phyloP scores from a whole-genome alignment of 1,140 invertebrate genomes.

The Radopholus similis region DNA sequence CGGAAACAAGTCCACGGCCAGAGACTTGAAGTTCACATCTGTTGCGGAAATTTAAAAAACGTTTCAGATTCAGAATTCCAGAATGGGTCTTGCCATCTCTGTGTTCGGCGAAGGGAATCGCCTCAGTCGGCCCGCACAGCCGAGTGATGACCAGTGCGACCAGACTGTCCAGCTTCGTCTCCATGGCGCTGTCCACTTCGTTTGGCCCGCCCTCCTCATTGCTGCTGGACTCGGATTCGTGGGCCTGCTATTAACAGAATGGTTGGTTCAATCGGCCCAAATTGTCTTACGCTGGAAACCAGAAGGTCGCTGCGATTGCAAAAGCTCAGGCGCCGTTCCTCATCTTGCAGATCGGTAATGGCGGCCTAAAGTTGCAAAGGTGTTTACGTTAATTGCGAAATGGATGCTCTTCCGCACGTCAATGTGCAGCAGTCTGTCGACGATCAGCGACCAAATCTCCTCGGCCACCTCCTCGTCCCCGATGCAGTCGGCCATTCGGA shows the following conservation, averaged over 20 bases:
- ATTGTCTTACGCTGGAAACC: not conserved
- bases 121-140: not conserved
- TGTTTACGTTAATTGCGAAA: not conserved
- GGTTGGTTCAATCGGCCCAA: not conserved
- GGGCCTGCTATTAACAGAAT: no score
- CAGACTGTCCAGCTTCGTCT: constrained; percentile 13
- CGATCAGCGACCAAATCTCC: constrained; percentile 26
- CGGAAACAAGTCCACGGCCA: no score
- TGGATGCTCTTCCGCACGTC: not conserved
- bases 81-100: not conserved
- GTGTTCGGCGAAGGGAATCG: not conserved
- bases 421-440: constrained; percentile 24
- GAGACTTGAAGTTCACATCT: not conserved
- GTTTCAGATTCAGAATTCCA: not conserved
- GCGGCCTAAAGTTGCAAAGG: not conserved
- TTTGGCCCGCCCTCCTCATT: not conserved
- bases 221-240: not conserved
- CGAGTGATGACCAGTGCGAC: constrained; percentile 17
- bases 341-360: not conserved
- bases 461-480: not conserved
- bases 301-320: not conserved
- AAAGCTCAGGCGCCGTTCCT: constrained; percentile 11
- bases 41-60: not conserved
- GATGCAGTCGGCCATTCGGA: constrained; percentile 5
- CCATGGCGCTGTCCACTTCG: constrained; percentile 2